Evolutionary conservation across 2,888 invertebrate species (phyloP), one percentile per base, ranked within the genome.

Genomic region (Perizoma flavofasciatum): DNA sequence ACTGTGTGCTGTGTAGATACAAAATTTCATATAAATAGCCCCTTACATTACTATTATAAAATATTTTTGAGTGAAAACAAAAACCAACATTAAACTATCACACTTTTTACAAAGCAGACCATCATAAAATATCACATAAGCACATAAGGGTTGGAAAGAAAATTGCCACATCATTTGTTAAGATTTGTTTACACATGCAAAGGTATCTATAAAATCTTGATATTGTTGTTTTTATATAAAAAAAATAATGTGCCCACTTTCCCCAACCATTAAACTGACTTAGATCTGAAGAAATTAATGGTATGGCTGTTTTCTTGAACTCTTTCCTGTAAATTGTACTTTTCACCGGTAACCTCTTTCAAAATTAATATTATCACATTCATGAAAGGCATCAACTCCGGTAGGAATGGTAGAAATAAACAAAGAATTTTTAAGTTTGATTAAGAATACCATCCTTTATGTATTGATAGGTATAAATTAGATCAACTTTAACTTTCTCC

Each of bases 61-160:
- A 59, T 41, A 59, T 10, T 49, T 46, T 55, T 50, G 22, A 52
- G 34, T 48, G 9, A 50, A 46, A 50, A 56, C 37, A 45, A 49
- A 22, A 51, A 51, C 35, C 54, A 51, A 44, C 11, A 32, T 54
- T 57, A 51, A 48, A 41, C 47, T 44, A 39, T 52, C 51, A 49
- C 52, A 52, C 41, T 50, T 49, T 39, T 51, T 51, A 58, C 58
- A 62, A 47, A 44, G 55, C 41, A 55, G 35, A 55, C n/a, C 40
- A 56, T 45, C 39, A 7, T 45, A 50, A 59, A 49, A 46, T 56
- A 61, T 61, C 49, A 61, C 61, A 49, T 45, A 48, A 10, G 10
- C 49, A 61, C 61, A 49, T 45, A 48, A 10, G 10, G 43, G n/a
- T 11, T 10, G n/a, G n/a, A 11, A 34, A 10, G 35, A 47, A 52